phyloP scores from a whole-genome alignment of 2,797 vertebrate genomes.

The Remorina albescens region DNA sequence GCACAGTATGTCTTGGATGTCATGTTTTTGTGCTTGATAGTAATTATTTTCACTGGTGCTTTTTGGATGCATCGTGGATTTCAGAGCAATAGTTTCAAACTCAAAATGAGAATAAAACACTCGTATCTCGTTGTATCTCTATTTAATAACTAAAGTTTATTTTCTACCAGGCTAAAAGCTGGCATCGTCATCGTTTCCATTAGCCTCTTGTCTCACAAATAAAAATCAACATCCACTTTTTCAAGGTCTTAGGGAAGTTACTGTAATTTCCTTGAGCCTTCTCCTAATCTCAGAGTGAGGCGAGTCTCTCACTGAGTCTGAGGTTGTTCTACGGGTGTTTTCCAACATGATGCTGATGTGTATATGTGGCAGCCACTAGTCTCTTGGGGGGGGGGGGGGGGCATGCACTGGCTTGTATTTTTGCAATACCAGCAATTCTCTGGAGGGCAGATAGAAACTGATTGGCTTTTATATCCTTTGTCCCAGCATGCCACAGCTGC shows the following conservation, averaged over 20 bases:
- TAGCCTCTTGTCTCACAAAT: not conserved
- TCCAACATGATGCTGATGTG: slow-evolving; percentile 15
- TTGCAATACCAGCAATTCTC: slow-evolving; percentile 35
- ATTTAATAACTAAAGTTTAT: not conserved
- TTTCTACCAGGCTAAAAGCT: not conserved
- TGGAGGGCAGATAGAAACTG: slow-evolving; percentile 28
- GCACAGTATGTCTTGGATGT: not conserved
- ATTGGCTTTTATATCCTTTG: slow-evolving; percentile 54
- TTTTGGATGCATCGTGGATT: not conserved
- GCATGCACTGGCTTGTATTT: slow-evolving; percentile 53
- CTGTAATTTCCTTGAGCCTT: not conserved
- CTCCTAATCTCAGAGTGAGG: not conserved
- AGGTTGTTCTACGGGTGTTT: slow-evolving; percentile 19
- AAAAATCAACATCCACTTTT: not conserved
- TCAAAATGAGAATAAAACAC: not conserved
- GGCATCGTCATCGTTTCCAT: not conserved
- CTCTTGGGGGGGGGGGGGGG: slow-evolving; percentile 20
- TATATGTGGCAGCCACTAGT: not conserved
- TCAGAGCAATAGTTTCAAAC: not conserved
- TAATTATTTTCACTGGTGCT: too few species aligned
- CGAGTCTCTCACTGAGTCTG: not conserved
- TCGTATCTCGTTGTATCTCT: not conserved
- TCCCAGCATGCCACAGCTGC: slow-evolving; percentile 52
- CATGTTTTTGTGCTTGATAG: too few species aligned
- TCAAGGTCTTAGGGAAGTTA: not conserved